These are phyloP conservation scores for Pammene fasciana DNA, from an alignment of 2,888 invertebrate genomes.

Conservation along the genomic window DNA sequence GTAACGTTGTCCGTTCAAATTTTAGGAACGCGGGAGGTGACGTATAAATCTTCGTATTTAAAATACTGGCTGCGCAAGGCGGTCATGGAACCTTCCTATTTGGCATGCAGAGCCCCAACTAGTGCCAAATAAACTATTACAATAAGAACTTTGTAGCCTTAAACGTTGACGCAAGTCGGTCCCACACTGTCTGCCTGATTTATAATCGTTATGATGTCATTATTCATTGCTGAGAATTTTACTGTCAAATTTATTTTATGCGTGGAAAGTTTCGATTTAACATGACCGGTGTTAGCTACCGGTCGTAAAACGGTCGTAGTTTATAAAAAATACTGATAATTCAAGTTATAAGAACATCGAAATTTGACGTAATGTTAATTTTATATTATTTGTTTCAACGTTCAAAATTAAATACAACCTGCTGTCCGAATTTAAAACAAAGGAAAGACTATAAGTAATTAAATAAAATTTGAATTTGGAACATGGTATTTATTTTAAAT, in stretches of 20 bases:
- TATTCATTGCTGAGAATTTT: conserved; percentile 44
- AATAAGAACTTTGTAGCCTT: conserved; percentile 72
- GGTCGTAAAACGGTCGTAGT: conserved; percentile 1
- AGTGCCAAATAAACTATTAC: conserved; percentile 79
- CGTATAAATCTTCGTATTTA: conserved; percentile 48
- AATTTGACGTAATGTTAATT: background rate
- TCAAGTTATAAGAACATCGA: conserved; percentile 4
- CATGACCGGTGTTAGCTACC: conserved; percentile 13
- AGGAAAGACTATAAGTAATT: conserved; percentile 55
- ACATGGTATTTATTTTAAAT: conserved; percentile 60
- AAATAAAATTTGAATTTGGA: conserved; percentile 59
- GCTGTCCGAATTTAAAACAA: conserved; percentile 23
- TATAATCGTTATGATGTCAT: conserved; percentile 64
- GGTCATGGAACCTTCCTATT: conserved; percentile 79
- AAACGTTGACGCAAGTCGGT: conserved; percentile 62
- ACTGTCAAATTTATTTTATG: conserved; percentile 40
- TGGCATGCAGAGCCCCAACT: conserved; percentile 72
- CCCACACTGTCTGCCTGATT: conserved; percentile 77
- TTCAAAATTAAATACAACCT: no score
- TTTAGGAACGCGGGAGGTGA: conserved; percentile 22
- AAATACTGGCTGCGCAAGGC: conserved; percentile 50
- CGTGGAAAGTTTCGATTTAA: conserved; percentile 21
- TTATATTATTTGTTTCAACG: no score
- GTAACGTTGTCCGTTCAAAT: conserved; percentile 14
- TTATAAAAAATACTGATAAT: conserved; percentile 13